A percentile compares a stretch with the other conserved stretches of the same genome.
These are phyloP conservation scores for Acanthacorydalis orientalis DNA, from an alignment of 2,888 invertebrate genomes.

Conservation along the genomic window DNA sequence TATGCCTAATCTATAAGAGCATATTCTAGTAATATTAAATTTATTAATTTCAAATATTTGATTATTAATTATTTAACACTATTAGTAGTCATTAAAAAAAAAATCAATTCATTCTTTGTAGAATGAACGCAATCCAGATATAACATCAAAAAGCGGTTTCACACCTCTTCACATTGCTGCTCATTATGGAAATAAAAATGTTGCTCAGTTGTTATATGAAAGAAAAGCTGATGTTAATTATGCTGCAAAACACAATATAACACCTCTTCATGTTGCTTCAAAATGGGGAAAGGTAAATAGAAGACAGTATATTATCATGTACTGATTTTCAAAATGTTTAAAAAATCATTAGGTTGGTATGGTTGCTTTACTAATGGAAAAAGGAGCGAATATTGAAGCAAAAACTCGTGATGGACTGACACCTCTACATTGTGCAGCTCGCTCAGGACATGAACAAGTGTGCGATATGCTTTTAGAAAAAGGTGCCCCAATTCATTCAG, in stretches of 20 bases:
- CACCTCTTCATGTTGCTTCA: conserved; percentile 94
- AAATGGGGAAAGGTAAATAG: conserved; percentile 94
- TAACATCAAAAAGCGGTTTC: conserved; percentile 93
- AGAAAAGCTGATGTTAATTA: conserved; percentile 91
- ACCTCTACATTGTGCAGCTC: conserved; percentile 90
- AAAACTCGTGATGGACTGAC: conserved; percentile 91
- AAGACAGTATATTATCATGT: not conserved
- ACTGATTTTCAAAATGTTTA: not conserved
- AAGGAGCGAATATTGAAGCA: conserved; percentile 81
- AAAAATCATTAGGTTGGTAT: conserved; percentile 54
- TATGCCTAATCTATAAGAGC: too few relatives aligned
- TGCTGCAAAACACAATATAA: conserved; percentile 93
- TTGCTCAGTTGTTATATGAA: conserved; percentile 74
- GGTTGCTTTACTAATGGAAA: conserved; percentile 71
- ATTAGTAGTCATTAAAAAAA: not conserved
- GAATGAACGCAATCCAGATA: conserved; percentile 94
- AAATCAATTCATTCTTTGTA: conserved; percentile 21
- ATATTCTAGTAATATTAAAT: too few relatives aligned
- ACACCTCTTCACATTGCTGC: conserved; percentile 97
- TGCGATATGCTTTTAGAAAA: conserved; percentile 77
- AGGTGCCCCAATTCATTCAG: conserved; percentile 84
- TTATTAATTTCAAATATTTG: too few relatives aligned
- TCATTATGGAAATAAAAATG: conserved; percentile 94
- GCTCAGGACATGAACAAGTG: conserved; percentile 91
- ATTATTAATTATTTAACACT: too few relatives aligned